phyloP scores from a whole-genome alignment of 1,140 invertebrate species.

The Macrotrachela quadricornifera region DNA sequence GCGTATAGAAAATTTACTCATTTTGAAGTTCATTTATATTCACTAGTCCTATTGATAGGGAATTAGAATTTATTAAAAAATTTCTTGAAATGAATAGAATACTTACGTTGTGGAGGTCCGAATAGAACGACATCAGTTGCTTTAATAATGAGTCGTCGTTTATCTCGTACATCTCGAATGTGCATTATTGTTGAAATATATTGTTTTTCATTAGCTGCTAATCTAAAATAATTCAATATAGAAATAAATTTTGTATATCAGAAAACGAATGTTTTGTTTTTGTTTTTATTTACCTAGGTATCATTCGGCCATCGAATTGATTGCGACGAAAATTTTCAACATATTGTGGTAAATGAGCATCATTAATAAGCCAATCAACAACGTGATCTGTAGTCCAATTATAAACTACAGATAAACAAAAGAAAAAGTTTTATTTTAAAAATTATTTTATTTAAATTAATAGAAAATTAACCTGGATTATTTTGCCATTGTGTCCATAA shows the following conservation, averaged over 20 bases:
- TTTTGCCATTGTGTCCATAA: conserved; percentile 77
- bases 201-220: conserved; percentile 71
- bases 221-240: conserved; percentile 19
- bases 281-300: too few species aligned
- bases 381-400: conserved; percentile 93
- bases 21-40: too few species aligned
- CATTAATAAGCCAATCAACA: conserved; percentile 63
- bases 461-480: neutral
- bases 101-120: conserved; percentile 75
- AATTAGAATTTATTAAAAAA: too few species aligned
- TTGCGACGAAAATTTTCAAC: conserved; percentile 57
- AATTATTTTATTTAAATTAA: too few species aligned
- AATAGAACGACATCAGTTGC: conserved; percentile 91
- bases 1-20: too few species aligned
- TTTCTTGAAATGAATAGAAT: too few species aligned
- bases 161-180: conserved; percentile 85
- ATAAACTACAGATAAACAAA: conserved; percentile 40
- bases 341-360: conserved; percentile 79
- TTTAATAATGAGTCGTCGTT: conserved; percentile 79
- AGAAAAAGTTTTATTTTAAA: too few species aligned
- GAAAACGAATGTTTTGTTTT: too few species aligned
- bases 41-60: too few species aligned
- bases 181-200: conserved; percentile 61
- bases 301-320: conserved; percentile 59
- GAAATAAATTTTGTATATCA: too few species aligned